Percentiles rank a stretch among this genome's conserved stretches.
phyloP scores from a whole-genome alignment of 1,140 invertebrate genomes.

The Parapsyche elsis region DNA sequence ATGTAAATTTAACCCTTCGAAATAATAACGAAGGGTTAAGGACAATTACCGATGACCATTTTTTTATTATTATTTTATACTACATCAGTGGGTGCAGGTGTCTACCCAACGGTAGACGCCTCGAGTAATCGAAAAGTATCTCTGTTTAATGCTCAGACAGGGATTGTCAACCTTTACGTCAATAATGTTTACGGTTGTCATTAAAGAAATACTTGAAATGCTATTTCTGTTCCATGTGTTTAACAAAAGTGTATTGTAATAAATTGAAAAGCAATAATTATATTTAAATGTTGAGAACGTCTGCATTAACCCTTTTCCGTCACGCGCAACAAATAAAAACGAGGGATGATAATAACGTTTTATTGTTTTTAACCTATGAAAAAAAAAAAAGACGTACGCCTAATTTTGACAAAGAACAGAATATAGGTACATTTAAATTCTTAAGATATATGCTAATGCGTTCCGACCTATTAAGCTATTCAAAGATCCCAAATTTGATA shows the following conservation, averaged over 20 bases:
- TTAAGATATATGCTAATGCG: conserved; percentile 22
- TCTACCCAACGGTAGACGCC: conserved; percentile 30
- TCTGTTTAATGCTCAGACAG: conserved; percentile 5
- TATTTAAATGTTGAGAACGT: conserved; percentile 5
- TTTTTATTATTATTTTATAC: conserved; percentile 16
- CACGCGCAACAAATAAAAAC: conserved; percentile 47
- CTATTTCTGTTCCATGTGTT: too few relatives aligned
- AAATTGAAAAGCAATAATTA: too few relatives aligned
- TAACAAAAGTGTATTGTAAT: too few relatives aligned
- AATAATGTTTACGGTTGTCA: too few relatives aligned
- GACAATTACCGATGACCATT: conserved; percentile 49
- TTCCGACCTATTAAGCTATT: conserved; percentile 21
- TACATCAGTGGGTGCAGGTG: conserved; percentile 44
- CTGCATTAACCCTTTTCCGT: conserved; percentile 43
- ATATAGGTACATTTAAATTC: conserved; percentile 29
- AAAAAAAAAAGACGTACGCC: conserved; percentile 1
- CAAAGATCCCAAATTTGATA: conserved; percentile 30
- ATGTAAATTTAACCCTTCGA: conserved; percentile 49
- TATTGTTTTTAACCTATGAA: conserved; percentile 20
- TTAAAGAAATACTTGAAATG: too few relatives aligned
- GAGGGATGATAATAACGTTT: conserved; percentile 39
- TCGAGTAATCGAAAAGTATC: conserved; percentile 35
- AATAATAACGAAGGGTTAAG: conserved; percentile 43
- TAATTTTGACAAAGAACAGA: conserved; percentile 26
- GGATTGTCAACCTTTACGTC: not conserved